Percentiles rank a stretch among this genome's conserved stretches.
These are phyloP conservation scores for Ormyrus rosae DNA, from an alignment of 2,888 invertebrate genomes.

Conservation along the genomic window DNA sequence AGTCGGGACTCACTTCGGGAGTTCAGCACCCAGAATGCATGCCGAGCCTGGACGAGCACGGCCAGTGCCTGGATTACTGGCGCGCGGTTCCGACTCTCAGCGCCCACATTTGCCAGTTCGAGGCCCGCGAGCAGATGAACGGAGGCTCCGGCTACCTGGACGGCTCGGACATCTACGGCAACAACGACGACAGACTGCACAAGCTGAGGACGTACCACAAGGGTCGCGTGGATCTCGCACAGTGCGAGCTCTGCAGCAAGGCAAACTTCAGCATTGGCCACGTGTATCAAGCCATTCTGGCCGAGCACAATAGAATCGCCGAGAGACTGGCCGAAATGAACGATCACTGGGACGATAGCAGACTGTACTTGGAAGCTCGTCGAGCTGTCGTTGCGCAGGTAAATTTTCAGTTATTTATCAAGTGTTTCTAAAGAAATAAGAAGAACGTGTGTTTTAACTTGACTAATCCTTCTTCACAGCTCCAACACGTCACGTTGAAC, in stretches of 20 bases:
- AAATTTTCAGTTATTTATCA: not conserved
- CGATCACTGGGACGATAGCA: constrained; percentile 87
- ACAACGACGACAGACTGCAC: constrained; percentile 83
- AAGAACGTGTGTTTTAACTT: not conserved
- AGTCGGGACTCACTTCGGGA: constrained; percentile 54
- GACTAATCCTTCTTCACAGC: constrained; percentile 71
- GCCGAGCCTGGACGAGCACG: constrained; percentile 68
- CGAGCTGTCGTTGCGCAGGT: constrained; percentile 83
- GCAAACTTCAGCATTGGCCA: constrained; percentile 72
- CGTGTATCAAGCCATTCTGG: constrained; percentile 77
- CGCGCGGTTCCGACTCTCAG: constrained; percentile 81
- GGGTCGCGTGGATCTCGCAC: constrained; percentile 83
- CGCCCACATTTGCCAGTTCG: constrained; percentile 73
- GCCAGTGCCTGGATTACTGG: constrained; percentile 81
- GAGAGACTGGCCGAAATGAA: constrained; percentile 83
- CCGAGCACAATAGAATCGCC: constrained; percentile 89
- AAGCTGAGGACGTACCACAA: constrained; percentile 83
- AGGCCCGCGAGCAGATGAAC: constrained; percentile 89
- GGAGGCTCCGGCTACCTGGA: constrained; percentile 89
- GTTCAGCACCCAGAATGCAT: constrained; percentile 78
- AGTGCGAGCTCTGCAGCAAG: constrained; percentile 80
- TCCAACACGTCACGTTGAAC: constrained; percentile 90
- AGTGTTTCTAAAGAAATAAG: no score
- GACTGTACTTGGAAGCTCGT: constrained; percentile 85
- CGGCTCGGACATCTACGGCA: constrained; percentile 89